Conservation (phyloP, 2,113 vertebrate species). For the Psittacus erithacus region DNA sequence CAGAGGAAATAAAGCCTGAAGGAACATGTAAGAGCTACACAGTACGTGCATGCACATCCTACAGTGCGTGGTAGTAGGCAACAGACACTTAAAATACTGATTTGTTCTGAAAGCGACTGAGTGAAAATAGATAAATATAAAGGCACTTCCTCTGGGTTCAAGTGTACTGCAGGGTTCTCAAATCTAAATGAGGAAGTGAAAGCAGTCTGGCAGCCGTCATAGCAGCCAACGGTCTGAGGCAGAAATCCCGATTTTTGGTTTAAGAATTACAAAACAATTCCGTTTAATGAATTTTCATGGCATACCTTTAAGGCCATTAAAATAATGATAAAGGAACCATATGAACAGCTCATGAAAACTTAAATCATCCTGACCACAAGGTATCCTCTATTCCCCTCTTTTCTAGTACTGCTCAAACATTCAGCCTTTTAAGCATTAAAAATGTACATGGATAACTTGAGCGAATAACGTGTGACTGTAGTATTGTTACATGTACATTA, state of each 20-base stretch:
- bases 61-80: slow-evolving; percentile 16
- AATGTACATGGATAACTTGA: neutral
- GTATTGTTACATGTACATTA: neutral
- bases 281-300: neutral
- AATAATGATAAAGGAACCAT: neutral
- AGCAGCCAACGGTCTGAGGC: neutral
- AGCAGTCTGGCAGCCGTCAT: neutral
- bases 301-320: neutral
- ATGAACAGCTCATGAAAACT: neutral
- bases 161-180: neutral
- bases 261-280: neutral
- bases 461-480: neutral
- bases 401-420: neutral
- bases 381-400: neutral
- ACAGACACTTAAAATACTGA: slow-evolving; percentile 46
- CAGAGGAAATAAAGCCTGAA: slow-evolving; percentile 52
- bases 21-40: slow-evolving; percentile 28
- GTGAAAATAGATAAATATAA: slow-evolving; percentile 22
- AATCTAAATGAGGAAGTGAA: neutral
- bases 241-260: neutral
- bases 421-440: neutral
- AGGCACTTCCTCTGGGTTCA: neutral
- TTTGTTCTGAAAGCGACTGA: slow-evolving; percentile 61
- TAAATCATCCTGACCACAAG: neutral
- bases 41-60: slow-evolving; percentile 26